These are phyloP conservation scores for Cygnus buccinator DNA, from an alignment of 2,113 vertebrate genomes.

Conservation along the genomic window DNA sequence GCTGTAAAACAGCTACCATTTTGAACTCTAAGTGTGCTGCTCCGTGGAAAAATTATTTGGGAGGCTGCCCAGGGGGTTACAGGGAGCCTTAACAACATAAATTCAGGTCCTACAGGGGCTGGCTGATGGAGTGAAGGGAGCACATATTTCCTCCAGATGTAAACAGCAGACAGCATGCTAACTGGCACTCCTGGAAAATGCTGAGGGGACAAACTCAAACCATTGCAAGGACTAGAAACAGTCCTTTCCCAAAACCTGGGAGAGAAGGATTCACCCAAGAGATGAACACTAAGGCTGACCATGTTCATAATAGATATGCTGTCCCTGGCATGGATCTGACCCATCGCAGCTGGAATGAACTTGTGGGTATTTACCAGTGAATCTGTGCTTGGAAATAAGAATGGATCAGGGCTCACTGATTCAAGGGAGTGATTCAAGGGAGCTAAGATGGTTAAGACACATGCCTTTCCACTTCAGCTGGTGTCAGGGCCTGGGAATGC, in stretches of 20 bases:
- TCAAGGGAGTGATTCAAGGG: not conserved
- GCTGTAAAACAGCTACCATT: not conserved
- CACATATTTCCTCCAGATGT: fast-evolving
- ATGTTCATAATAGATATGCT: fast-evolving
- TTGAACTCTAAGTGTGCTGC: not conserved
- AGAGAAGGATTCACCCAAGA: fast-evolving
- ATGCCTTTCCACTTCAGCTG: not conserved
- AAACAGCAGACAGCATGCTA: not conserved
- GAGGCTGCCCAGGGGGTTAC: not conserved
- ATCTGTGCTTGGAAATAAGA: not conserved
- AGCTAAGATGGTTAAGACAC: not conserved
- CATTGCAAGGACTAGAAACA: not conserved
- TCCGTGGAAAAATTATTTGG: not conserved
- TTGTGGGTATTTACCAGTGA: not conserved
- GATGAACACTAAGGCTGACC: not conserved
- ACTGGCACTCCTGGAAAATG: not conserved
- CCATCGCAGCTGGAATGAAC: fast-evolving
- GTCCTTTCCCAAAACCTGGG: not conserved
- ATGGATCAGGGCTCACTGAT: too few relatives aligned
- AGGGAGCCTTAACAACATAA: not conserved
- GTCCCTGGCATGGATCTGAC: fast-evolving
- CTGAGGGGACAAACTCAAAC: not conserved
- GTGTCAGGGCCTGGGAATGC: not conserved
- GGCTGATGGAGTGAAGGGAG: not conserved
- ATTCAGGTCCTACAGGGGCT: not conserved